A percentile compares a stretch with the other conserved stretches of the same genome.
Evolutionary conservation across 2,113 vertebrate species (phyloP).

Genomic region (Syrrhaptes paradoxus): DNA sequence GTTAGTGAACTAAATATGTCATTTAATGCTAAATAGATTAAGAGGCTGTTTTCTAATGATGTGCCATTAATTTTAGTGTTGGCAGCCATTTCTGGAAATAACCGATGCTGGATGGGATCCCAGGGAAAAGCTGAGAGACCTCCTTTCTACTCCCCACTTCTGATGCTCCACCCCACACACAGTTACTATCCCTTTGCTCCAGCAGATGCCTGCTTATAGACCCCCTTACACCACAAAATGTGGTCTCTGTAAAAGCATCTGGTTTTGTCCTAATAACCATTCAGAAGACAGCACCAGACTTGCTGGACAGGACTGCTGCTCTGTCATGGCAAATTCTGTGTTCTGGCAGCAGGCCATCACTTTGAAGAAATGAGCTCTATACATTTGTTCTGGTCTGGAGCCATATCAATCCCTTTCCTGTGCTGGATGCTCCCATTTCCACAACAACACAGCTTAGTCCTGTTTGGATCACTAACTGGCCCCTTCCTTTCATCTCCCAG

Average conservation of each 20-base stretch:
- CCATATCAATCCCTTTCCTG: neutral
- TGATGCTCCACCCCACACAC: neutral
- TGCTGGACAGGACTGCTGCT: neutral
- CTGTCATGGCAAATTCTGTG: neutral
- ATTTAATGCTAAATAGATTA: neutral
- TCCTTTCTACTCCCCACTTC: neutral
- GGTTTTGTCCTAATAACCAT: neutral
- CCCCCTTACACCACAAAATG: neutral
- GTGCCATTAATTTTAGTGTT: slow-evolving; percentile 12
- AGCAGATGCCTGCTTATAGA: neutral
- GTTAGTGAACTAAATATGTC: neutral
- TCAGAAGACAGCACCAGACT: neutral
- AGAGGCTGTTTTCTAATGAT: neutral
- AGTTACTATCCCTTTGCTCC: neutral
- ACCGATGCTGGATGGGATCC: neutral
- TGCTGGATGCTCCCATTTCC: neutral
- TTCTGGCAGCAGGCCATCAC: neutral
- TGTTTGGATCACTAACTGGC: neutral
- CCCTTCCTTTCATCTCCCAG: neutral
- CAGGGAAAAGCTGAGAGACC: neutral
- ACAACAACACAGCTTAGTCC: neutral
- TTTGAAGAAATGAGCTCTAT: neutral
- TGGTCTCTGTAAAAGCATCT: neutral
- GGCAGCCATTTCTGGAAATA: neutral
- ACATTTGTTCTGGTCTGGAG: neutral